phyloP scores from a whole-genome alignment of 2,888 invertebrate species.

The Digitonthophagus gazella region DNA sequence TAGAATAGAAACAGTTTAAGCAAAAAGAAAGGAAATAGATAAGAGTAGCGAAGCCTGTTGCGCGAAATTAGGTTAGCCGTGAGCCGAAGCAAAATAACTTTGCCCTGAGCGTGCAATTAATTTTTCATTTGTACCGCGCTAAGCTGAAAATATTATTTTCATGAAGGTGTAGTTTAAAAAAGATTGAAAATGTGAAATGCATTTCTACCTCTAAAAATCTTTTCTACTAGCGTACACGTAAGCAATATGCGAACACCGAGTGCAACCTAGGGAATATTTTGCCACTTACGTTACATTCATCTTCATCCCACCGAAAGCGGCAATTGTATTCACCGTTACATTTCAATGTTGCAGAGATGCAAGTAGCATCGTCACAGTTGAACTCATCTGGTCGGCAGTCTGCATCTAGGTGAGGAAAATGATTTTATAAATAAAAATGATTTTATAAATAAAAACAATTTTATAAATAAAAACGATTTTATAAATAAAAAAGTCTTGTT shows the following conservation, averaged over 20 bases:
- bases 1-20: conserved; percentile 14
- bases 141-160: neutral
- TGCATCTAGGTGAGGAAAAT: conserved; percentile 30
- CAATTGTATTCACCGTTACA: conserved; percentile 81
- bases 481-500: too few relatives aligned
- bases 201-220: neutral
- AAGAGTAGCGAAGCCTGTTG: neutral
- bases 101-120: neutral
- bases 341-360: conserved; percentile 66
- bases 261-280: neutral
- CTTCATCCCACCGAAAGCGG: conserved; percentile 79
- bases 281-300: conserved; percentile 55
- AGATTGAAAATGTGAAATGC: neutral
- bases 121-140: neutral
- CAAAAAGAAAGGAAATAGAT: conserved; percentile 1
- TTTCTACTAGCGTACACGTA: neutral
- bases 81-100: neutral
- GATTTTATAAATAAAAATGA: too few relatives aligned
- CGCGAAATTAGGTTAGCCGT: neutral
- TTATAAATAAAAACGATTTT: too few relatives aligned
- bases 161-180: too few relatives aligned
- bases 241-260: neutral
- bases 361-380: conserved; percentile 85
- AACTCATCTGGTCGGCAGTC: conserved; percentile 63
- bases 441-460: too few relatives aligned